A percentile compares a stretch with the other conserved stretches of the same genome.
These are phyloP conservation scores for Quadroppia sp. DNA, from an alignment of 2,888 invertebrate genomes.

Conservation along the genomic window DNA sequence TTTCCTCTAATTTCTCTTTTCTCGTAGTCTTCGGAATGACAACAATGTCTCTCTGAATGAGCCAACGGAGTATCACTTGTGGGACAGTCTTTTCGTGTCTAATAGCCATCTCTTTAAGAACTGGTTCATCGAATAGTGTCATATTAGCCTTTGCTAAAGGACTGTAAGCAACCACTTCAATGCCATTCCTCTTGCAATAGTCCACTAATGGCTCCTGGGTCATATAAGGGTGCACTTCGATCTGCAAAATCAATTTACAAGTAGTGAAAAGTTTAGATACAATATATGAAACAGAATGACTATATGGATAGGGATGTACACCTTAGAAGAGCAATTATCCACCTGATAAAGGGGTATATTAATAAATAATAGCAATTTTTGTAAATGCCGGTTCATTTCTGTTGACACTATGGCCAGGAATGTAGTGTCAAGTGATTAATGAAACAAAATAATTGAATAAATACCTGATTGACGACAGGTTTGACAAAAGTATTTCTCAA, in stretches of 20 bases:
- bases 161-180: constrained; percentile 38
- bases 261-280: neutral
- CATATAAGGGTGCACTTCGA: constrained; percentile 38
- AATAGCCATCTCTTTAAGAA: constrained; percentile 21
- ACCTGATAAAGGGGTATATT: too few relatives aligned
- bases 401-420: too few relatives aligned
- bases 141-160: constrained; percentile 31
- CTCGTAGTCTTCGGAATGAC: constrained; percentile 25
- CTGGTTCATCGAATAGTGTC: constrained; percentile 14
- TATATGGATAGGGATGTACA: too few relatives aligned
- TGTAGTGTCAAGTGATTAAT: too few relatives aligned
- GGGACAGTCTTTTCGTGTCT: constrained; percentile 18
- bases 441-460: neutral
- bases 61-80: constrained; percentile 34
- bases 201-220: constrained; percentile 38
- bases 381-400: too few relatives aligned
- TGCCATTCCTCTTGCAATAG: constrained; percentile 8
- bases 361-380: too few relatives aligned
- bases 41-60: constrained; percentile 21
- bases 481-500: neutral
- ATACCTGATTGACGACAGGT: constrained; percentile 16
- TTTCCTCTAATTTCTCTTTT: constrained; percentile 28
- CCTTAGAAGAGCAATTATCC: too few relatives aligned
- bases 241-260: too few relatives aligned
- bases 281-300: too few relatives aligned